phyloP scores from a whole-genome alignment of 2,888 invertebrate species.

The Idaea dimidiata region DNA sequence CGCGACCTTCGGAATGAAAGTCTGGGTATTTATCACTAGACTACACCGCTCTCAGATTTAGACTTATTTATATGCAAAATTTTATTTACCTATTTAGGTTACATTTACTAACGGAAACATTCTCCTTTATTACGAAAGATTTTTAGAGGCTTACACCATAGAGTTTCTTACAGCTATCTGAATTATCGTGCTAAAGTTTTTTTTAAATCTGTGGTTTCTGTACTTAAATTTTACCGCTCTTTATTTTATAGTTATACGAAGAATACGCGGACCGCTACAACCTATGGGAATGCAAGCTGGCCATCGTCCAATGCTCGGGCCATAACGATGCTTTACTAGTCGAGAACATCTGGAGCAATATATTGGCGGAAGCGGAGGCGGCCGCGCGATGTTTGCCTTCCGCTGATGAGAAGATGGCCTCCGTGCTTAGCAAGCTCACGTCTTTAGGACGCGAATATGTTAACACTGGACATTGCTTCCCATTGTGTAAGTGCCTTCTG shows the following conservation, averaged over 20 bases:
- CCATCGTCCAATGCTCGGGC: conserved; percentile 96
- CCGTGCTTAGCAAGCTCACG: conserved; percentile 88
- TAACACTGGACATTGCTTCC: conserved; percentile 92
- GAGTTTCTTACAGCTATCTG: no score
- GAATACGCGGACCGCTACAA: conserved; percentile 95
- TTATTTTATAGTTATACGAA: conserved; percentile 85
- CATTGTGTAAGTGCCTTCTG: conserved; percentile 82
- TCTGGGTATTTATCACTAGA: no score
- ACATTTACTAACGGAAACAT: no score
- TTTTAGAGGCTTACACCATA: no score
- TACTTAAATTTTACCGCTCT: no score
- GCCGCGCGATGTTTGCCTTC: conserved; percentile 67
- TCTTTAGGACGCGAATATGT: conserved; percentile 89
- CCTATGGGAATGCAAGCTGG: conserved; percentile 95
- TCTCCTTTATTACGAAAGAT: no score
- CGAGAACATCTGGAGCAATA: conserved; percentile 95
- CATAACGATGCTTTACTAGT: conserved; percentile 93
- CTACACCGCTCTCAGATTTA: no score
- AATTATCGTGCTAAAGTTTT: no score
- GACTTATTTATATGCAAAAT: no score
- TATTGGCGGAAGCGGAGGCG: conserved; percentile 83
- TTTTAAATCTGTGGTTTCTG: no score
- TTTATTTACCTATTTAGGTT: no score
- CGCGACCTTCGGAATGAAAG: no score
- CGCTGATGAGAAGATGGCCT: conserved; percentile 81